These are phyloP conservation scores for Helicoverpa zea DNA, from an alignment of 1,140 invertebrate species.

Conservation along the genomic window DNA sequence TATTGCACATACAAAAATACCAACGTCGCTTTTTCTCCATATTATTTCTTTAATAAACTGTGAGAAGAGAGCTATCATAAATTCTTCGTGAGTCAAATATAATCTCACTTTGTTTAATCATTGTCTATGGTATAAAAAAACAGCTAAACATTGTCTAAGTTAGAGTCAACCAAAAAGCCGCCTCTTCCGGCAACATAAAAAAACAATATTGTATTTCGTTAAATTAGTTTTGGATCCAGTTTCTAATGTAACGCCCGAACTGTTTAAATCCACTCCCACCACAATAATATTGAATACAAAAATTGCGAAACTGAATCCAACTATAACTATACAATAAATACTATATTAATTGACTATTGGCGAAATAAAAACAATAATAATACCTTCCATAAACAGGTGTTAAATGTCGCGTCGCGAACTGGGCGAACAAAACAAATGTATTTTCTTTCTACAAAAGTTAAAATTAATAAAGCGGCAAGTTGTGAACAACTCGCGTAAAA, in stretches of 20 bases:
- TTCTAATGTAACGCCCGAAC: constrained; percentile 47
- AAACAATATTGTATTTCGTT: constrained; percentile 60
- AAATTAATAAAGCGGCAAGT: constrained; percentile 54
- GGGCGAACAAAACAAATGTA: constrained; percentile 59
- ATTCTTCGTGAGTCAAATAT: constrained; percentile 50
- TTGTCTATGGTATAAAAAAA: constrained; percentile 63
- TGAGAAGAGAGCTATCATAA: constrained; percentile 64
- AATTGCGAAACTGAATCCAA: constrained; percentile 62
- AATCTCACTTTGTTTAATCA: constrained; percentile 55
- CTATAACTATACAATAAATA: constrained; percentile 66
- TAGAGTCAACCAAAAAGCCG: constrained; percentile 64
- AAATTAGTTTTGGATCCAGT: constrained; percentile 61
- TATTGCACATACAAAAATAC: constrained; percentile 85
- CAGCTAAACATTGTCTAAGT: constrained; percentile 61
- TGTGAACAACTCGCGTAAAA: constrained; percentile 46
- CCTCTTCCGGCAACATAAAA: constrained; percentile 64
- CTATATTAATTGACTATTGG: constrained; percentile 70
- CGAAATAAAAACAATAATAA: constrained; percentile 61
- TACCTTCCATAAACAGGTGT: constrained; percentile 53
- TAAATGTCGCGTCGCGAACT: constrained; percentile 48
- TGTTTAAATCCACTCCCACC: constrained; percentile 18
- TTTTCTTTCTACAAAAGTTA: constrained; percentile 60
- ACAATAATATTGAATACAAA: constrained; percentile 31
- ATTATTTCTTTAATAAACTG: constrained; percentile 52
- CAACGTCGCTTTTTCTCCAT: constrained; percentile 66